These are phyloP conservation scores for Ophiodon elongatus DNA, from an alignment of 2,113 vertebrate species.

Conservation along the genomic window DNA sequence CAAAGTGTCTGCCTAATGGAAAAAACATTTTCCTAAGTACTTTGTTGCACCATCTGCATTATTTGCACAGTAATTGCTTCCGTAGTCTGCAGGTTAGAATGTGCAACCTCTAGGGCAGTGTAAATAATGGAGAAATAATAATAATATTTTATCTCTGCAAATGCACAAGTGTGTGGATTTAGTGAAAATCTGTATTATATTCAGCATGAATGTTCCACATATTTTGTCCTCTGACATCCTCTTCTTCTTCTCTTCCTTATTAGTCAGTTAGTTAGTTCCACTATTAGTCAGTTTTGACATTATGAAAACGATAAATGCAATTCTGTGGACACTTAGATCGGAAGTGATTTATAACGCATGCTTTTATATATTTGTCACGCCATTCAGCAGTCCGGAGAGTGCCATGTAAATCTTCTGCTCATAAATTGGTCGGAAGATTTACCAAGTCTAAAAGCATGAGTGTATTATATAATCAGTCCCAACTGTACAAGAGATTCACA, in stretches of 20 bases:
- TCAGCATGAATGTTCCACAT: conserved; percentile 29
- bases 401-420: conserved; percentile 19
- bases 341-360: not conserved
- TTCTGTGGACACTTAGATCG: not conserved
- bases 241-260: not conserved
- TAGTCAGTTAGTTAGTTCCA: too few species aligned
- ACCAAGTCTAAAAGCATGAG: conserved; percentile 34
- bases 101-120: conserved; percentile 63
- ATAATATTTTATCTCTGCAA: conserved; percentile 51
- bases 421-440: conserved; percentile 10
- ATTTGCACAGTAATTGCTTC: conserved; percentile 78
- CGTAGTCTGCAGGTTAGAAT: conserved; percentile 65
- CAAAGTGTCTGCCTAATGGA: conserved; percentile 81
- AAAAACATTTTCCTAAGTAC: conserved; percentile 82
- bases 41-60: conserved; percentile 79
- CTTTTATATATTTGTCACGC: conserved; percentile 20
- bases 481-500: conserved; percentile 32
- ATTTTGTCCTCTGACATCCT: conserved; percentile 1
- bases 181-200: conserved; percentile 52
- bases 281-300: conserved; percentile 1
- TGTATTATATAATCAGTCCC: conserved; percentile 36
- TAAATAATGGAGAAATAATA: conserved; percentile 66
- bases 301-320: not conserved
- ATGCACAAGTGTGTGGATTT: conserved; percentile 41
- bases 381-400: not conserved